These are phyloP conservation scores for Luperina testacea DNA, from an alignment of 2,888 invertebrate species.

Conservation along the genomic window DNA sequence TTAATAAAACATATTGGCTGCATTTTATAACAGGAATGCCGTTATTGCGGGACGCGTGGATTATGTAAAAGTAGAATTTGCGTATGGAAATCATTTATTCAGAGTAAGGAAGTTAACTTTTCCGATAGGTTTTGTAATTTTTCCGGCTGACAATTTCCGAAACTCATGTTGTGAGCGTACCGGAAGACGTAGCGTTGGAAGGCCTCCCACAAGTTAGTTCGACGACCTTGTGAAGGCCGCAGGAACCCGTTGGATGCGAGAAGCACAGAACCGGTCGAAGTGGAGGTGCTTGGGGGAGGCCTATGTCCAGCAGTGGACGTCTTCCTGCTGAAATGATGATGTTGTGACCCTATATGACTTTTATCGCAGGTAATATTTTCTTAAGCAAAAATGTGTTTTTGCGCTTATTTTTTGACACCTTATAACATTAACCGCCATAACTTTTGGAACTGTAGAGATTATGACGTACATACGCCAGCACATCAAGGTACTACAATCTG, in stretches of 20 bases:
- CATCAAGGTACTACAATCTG: too few species aligned
- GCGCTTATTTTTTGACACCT: too few species aligned
- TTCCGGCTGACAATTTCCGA: neutral
- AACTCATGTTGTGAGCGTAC: neutral
- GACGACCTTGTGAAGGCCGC: too few species aligned
- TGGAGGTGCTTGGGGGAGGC: too few species aligned
- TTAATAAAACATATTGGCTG: constrained; percentile 46
- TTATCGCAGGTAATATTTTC: neutral
- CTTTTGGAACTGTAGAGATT: neutral
- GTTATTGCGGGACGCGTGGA: neutral
- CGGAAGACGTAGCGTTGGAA: too few species aligned
- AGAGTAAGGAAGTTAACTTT: neutral
- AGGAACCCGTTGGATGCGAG: too few species aligned
- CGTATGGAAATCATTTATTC: neutral
- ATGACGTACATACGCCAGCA: too few species aligned
- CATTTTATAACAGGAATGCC: constrained; percentile 34
- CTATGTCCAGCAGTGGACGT: too few species aligned
- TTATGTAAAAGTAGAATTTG: neutral
- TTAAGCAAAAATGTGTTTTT: too few species aligned
- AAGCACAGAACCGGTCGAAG: too few species aligned
- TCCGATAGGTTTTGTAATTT: neutral
- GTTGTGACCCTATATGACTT: neutral
- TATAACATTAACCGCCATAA: neutral
- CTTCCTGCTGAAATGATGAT: too few species aligned
- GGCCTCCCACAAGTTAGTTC: too few species aligned